Evolutionary conservation across 2,797 vertebrate species (phyloP).

Genomic region (Protosalanx chinensis): DNA sequence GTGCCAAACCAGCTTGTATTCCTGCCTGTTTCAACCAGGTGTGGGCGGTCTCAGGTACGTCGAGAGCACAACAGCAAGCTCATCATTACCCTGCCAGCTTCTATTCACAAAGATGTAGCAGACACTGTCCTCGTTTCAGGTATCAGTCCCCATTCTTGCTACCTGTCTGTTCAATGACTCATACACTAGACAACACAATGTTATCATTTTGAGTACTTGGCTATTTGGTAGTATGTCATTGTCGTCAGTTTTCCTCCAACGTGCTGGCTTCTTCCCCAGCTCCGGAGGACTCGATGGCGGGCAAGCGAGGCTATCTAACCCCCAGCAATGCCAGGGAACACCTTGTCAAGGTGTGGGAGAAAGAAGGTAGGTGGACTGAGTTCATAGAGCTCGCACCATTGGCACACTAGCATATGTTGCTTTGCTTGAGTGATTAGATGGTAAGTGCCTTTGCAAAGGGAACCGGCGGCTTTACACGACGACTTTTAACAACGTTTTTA

Average conservation of each 20-base stretch:
- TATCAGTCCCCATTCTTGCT: neutral
- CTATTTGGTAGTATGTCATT: too few relatives aligned
- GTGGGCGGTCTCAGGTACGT: slow-evolving; percentile 73
- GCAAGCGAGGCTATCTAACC: slow-evolving; percentile 86
- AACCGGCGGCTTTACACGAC: too few relatives aligned
- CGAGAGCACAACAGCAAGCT: slow-evolving; percentile 94
- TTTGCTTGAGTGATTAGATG: too few relatives aligned
- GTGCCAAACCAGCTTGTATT: neutral
- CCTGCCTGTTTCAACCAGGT: slow-evolving; percentile 56
- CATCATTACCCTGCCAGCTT: slow-evolving; percentile 75
- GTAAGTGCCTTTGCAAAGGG: too few relatives aligned
- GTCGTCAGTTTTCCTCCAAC: too few relatives aligned
- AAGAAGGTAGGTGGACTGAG: slow-evolving; percentile 77
- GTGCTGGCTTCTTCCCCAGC: neutral
- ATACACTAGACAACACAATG: neutral
- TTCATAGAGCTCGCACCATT: neutral
- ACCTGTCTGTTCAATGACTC: neutral
- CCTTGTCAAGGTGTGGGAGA: slow-evolving; percentile 79
- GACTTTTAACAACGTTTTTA: too few relatives aligned
- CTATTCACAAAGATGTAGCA: slow-evolving; percentile 35
- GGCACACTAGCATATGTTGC: neutral
- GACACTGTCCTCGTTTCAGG: slow-evolving; percentile 11
- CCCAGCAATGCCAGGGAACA: slow-evolving; percentile 84
- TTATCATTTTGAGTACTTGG: neutral
- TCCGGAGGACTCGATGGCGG: slow-evolving; percentile 66